Evolutionary conservation across 2,113 vertebrate genomes (phyloP).

Genomic region (Catharus fuscescens): DNA sequence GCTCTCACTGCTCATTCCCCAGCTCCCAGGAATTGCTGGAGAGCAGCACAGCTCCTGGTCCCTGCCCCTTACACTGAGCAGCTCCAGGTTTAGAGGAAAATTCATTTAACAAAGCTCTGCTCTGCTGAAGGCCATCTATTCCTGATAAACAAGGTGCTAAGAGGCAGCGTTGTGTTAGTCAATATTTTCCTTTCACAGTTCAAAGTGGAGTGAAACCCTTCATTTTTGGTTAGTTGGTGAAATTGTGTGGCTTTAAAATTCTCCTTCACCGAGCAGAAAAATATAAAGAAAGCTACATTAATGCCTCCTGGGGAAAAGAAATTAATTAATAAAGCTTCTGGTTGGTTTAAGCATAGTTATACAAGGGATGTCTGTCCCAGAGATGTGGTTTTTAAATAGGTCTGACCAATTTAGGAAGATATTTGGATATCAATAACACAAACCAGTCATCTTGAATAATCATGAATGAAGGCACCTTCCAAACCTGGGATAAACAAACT

Average conservation of each 20-base stretch:
- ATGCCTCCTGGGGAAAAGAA: neutral
- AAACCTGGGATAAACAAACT: neutral
- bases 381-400: fast-evolving
- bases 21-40: neutral
- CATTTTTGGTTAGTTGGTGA: neutral
- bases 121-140: neutral
- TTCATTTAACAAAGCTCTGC: neutral
- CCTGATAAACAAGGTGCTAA: neutral
- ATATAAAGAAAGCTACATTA: neutral
- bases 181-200: neutral
- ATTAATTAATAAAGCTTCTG: neutral
- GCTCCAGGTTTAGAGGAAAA: neutral
- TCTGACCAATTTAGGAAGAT: neutral
- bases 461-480: fast-evolving
- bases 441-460: neutral
- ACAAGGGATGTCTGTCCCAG: fast-evolving
- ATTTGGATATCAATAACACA: neutral
- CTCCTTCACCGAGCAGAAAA: neutral
- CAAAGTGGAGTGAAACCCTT: neutral
- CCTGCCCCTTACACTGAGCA: neutral
- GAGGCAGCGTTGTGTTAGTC: neutral
- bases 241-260: neutral
- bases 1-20: neutral
- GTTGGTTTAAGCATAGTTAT: neutral
- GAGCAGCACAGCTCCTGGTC: neutral